Percentiles rank a stretch among this genome's conserved stretches.
phyloP scores from a whole-genome alignment of 30 jellyfish, hydroid and myxozoan genomes.

The Rhopilema esculentum region DNA sequence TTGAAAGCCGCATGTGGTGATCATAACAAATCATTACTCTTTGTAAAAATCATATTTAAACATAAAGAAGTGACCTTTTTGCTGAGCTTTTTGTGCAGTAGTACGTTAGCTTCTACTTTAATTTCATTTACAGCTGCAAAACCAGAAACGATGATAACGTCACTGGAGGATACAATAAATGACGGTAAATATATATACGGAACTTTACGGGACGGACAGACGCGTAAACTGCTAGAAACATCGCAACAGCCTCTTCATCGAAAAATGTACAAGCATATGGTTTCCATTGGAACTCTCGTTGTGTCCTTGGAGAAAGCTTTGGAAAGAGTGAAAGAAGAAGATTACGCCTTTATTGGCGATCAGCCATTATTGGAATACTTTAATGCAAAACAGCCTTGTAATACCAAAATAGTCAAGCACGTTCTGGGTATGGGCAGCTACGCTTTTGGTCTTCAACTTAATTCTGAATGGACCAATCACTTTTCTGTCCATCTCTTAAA shows the following conservation, averaged over 20 bases:
- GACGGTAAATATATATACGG: slow-evolving; percentile 59
- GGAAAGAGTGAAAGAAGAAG: slow-evolving; percentile 61
- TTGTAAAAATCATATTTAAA: no score
- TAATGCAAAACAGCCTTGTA: slow-evolving; percentile 72
- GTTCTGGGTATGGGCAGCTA: slow-evolving; percentile 70
- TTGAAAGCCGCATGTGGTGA: no score
- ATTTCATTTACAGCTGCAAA: slow-evolving; percentile 42
- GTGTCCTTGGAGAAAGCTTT: slow-evolving; percentile 43
- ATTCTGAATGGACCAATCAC: slow-evolving; percentile 88
- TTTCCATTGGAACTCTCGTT: slow-evolving; percentile 16
- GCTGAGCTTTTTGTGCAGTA: not conserved
- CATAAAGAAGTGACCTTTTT: no score
- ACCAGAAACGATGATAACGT: slow-evolving; percentile 12
- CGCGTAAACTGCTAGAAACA: slow-evolving; percentile 41
- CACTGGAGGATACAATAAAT: slow-evolving; percentile 65
- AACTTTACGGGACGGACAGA: slow-evolving; percentile 59
- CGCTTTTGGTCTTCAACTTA: slow-evolving; percentile 77
- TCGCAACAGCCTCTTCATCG: slow-evolving; percentile 63
- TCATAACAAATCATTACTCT: no score
- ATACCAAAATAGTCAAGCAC: slow-evolving; percentile 72
- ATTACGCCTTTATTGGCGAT: slow-evolving; percentile 71
- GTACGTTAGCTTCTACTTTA: not conserved
- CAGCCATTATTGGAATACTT: slow-evolving; percentile 68
- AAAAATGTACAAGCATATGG: slow-evolving; percentile 49
- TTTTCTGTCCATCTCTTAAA: slow-evolving; percentile 59